Percentiles rank a stretch among this genome's conserved stretches.
Evolutionary conservation across 1,140 invertebrate species (phyloP).

Genomic region (Macrosteles quadrilineatus): DNA sequence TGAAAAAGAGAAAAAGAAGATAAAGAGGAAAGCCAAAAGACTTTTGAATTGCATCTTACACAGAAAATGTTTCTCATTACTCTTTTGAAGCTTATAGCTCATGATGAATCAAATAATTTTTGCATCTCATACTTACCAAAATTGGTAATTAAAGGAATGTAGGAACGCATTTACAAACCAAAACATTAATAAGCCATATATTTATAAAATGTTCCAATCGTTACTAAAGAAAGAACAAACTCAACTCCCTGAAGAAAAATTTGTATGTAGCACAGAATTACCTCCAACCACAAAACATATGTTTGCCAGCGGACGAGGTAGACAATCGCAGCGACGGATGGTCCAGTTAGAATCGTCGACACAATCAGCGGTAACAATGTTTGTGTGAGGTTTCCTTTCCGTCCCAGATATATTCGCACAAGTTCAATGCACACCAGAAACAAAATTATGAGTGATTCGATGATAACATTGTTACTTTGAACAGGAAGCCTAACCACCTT

Average conservation of each 20-base stretch:
- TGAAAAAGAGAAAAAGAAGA: too few species aligned
- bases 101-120: too few species aligned
- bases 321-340: slow-evolving; percentile 74
- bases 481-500: slow-evolving; percentile 78
- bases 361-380: slow-evolving; percentile 66
- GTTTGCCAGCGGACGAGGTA: slow-evolving; percentile 87
- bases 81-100: too few species aligned
- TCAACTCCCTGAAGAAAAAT: slow-evolving; percentile 76
- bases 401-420: slow-evolving; percentile 73
- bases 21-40: too few species aligned
- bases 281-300: slow-evolving; percentile 81
- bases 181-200: slow-evolving; percentile 37
- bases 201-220: slow-evolving; percentile 45
- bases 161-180: too few species aligned
- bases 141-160: too few species aligned
- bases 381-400: slow-evolving; percentile 84
- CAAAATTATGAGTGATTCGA: slow-evolving; percentile 76
- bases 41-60: too few species aligned
- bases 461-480: slow-evolving; percentile 66
- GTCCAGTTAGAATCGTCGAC: slow-evolving; percentile 77
- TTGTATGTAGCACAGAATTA: slow-evolving; percentile 83
- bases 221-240: slow-evolving; percentile 71
- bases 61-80: too few species aligned
- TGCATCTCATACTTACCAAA: too few species aligned
- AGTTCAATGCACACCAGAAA: slow-evolving; percentile 75